Percentiles rank a stretch among this genome's conserved stretches.
Evolutionary conservation across 1,140 invertebrate species (phyloP).

Genomic region (Drosophila micromelanica): DNA sequence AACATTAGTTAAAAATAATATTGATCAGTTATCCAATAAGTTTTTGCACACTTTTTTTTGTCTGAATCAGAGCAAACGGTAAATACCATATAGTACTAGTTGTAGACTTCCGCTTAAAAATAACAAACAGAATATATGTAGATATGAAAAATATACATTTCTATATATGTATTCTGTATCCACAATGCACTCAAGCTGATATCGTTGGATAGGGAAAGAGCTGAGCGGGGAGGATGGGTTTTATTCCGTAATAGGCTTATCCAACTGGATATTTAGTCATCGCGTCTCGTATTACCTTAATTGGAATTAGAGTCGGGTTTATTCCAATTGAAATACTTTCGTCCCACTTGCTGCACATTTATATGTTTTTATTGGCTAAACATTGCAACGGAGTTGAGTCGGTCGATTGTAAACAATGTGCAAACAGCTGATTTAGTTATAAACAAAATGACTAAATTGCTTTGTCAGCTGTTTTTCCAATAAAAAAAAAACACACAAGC

Average conservation of each 20-base stretch:
- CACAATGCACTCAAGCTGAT: slow-evolving; percentile 4
- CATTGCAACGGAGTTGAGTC: slow-evolving; percentile 11
- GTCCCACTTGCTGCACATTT: slow-evolving; percentile 8
- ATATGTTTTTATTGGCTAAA: neutral
- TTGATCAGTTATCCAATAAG: too few relatives aligned
- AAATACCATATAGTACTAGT: too few relatives aligned
- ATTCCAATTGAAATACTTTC: slow-evolving; percentile 21
- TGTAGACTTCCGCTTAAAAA: slow-evolving; percentile 4
- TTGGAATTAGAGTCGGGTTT: slow-evolving; percentile 22
- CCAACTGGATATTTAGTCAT: slow-evolving; percentile 29
- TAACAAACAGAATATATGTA: neutral
- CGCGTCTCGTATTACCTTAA: slow-evolving; percentile 33
- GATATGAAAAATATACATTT: neutral
- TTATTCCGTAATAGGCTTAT: slow-evolving; percentile 29
- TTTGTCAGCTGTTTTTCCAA: slow-evolving; percentile 60
- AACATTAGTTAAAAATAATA: too few relatives aligned
- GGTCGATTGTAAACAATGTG: slow-evolving; percentile 33
- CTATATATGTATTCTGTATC: neutral
- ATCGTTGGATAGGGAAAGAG: neutral
- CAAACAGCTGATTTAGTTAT: slow-evolving; percentile 50
- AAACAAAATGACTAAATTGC: slow-evolving; percentile 60
- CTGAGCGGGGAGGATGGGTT: neutral
- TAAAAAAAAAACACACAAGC: slow-evolving; percentile 13
- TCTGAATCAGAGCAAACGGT: too few relatives aligned
- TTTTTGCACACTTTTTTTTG: too few relatives aligned